Evolutionary conservation across 2,888 invertebrate genomes (phyloP), one percentile per base, ranked within the genome.

Genomic region (Agonopterix subpropinquella): DNA sequence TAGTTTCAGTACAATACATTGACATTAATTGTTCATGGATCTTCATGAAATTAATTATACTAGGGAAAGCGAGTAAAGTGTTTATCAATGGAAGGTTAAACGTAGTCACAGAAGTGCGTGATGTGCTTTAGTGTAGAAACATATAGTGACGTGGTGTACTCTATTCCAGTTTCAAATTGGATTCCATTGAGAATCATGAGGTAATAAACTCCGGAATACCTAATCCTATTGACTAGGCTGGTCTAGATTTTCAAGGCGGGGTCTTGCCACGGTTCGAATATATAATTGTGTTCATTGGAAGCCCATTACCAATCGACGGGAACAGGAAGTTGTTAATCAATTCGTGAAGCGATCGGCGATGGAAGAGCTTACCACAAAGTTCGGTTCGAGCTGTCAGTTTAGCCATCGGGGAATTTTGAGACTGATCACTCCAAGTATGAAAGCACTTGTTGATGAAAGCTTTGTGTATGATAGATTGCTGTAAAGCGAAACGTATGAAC

Each of bases 181-280:
- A 87, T 84, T 64, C 78, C 64, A 61, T 60, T 57, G 65, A 70
- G 65, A 67, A 73, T 57, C 56, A 87, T 84, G 84, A 84, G 84
- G 86, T 86, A 78, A 65, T 52, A 39, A 47, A 36, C 28, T 18
- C 18, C 18, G 18, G 18, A 18, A 18, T 18, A 18, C 18, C 18
- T 18, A 18, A 18, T 18, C 18, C 18, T 18, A 18, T 18, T 18
- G 18, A 18, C 18, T 18, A 4, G 18, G 18, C 18, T 18, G 18
- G 4, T 18, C 2, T 13, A 18, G 18, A 18, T 18, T 18, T 4
- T 18, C 18, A 18, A 18, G 18, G 3, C 3, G 18, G 18, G 18
- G 3, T 18, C 18, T 18, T 18, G 18, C 18, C 4, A 18, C 18
- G 18, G 18, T 18, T 18, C 45, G 48, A 36, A 36, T 43, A 36